phyloP scores from a whole-genome alignment of 2,113 vertebrate genomes.

The Plecotus auritus region DNA sequence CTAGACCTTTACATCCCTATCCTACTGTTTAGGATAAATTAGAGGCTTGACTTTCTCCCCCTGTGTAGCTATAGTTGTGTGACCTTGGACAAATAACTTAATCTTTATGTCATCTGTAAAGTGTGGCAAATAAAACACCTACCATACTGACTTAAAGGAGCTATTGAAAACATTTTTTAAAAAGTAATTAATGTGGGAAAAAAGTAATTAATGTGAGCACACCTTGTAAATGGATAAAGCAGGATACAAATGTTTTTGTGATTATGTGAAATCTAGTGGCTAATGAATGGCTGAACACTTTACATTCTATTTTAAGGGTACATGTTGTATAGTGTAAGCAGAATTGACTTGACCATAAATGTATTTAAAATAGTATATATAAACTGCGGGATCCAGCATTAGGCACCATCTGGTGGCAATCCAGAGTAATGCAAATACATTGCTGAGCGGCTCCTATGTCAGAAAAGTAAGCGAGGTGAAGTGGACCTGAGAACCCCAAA shows the following conservation, averaged over 20 bases:
- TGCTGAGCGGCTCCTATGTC: neutral
- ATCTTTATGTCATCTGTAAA: neutral
- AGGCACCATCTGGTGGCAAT: slow-evolving; percentile 47
- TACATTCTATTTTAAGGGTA: neutral
- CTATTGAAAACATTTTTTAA: neutral
- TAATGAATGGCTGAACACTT: neutral
- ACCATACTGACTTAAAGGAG: neutral
- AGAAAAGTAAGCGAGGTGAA: neutral
- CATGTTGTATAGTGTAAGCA: neutral
- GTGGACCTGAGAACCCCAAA: neutral
- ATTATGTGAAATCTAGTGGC: neutral
- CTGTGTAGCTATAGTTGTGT: neutral
- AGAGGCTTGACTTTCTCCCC: too few relatives aligned
- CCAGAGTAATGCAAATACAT: neutral
- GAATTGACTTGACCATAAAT: neutral
- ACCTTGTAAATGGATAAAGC: neutral
- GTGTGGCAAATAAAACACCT: neutral
- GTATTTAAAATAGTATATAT: neutral
- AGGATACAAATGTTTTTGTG: neutral
- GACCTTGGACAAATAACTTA: neutral
- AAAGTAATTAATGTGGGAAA: neutral
- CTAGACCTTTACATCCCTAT: neutral
- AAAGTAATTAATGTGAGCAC: neutral
- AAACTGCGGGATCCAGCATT: neutral
- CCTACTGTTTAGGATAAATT: neutral